Percentiles rank a stretch among this genome's conserved stretches.
These are phyloP conservation scores for Plagodis pulveraria DNA, from an alignment of 2,888 invertebrate genomes.

Conservation along the genomic window DNA sequence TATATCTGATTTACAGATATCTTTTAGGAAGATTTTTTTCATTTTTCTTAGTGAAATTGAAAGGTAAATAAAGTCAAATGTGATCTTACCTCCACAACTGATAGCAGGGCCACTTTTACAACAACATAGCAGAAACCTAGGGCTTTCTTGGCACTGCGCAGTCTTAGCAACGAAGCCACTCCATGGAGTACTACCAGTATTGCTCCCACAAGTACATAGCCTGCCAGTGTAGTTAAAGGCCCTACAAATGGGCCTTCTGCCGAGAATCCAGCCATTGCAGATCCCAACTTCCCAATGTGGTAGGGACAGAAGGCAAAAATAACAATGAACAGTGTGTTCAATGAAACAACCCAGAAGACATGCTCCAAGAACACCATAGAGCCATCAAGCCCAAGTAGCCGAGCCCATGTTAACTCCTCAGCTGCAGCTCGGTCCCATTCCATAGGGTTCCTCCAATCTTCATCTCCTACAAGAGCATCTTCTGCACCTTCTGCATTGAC, in stretches of 20 bases:
- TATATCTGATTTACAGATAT: no score
- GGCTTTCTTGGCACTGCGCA: slow-evolving; percentile 92
- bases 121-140: slow-evolving; percentile 97
- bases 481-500: slow-evolving; percentile 69
- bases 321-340: slow-evolving; percentile 98
- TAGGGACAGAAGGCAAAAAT: slow-evolving; percentile 99
- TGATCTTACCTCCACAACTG: slow-evolving; percentile 94
- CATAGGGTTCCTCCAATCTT: slow-evolving; percentile 98
- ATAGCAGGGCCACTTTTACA: slow-evolving; percentile 95
- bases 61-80: neutral
- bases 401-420: slow-evolving; percentile 99
- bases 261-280: slow-evolving; percentile 84
- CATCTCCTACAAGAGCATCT: slow-evolving; percentile 88
- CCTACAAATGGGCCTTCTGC: slow-evolving; percentile 95
- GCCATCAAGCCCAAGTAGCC: slow-evolving; percentile 97
- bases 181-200: slow-evolving; percentile 93
- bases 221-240: slow-evolving; percentile 95
- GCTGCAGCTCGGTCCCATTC: slow-evolving; percentile 99
- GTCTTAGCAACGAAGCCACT: slow-evolving; percentile 91
- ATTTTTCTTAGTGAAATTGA: neutral
- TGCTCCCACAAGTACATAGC: slow-evolving; percentile 96
- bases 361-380: slow-evolving; percentile 98
- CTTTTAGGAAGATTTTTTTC: no score
- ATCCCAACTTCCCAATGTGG: slow-evolving; percentile 95
- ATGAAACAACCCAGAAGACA: slow-evolving; percentile 99